These are phyloP conservation scores for Wasmannia auropunctata DNA, from an alignment of 1,140 invertebrate genomes.

Conservation along the genomic window DNA sequence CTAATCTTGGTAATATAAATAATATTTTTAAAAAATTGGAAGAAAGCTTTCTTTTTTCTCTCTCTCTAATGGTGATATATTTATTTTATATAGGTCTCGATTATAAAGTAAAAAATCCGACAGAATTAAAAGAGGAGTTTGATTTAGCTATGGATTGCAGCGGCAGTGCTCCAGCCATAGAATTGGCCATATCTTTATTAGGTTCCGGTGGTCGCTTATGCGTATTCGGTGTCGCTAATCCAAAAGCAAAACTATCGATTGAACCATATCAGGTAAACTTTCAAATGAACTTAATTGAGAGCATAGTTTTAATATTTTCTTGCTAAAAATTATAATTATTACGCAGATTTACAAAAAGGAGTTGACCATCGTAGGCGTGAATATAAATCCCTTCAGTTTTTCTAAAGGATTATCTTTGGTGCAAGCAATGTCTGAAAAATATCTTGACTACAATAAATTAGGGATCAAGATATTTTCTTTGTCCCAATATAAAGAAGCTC, in stretches of 20 bases:
- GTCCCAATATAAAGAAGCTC: conserved; percentile 86
- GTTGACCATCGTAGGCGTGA: conserved; percentile 87
- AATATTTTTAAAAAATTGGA: background rate
- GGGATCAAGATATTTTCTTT: conserved; percentile 88
- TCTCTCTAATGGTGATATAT: background rate
- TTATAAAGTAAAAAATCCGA: conserved; percentile 86
- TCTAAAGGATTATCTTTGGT: conserved; percentile 87
- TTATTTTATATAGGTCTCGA: conserved; percentile 85
- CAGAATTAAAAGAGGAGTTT: conserved; percentile 86
- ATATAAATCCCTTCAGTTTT: conserved; percentile 89
- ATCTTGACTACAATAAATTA: conserved; percentile 88
- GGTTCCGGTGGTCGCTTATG: conserved; percentile 85
- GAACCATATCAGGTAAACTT: conserved; percentile 78
- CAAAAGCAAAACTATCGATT: conserved; percentile 82
- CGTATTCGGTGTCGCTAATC: conserved; percentile 86
- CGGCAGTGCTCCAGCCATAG: conserved; percentile 87
- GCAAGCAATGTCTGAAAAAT: conserved; percentile 87
- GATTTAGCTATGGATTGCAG: conserved; percentile 90
- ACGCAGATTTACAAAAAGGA: conserved; percentile 88
- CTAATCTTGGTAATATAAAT: conserved; percentile 86
- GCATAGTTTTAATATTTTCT: background rate
- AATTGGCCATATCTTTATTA: conserved; percentile 84
- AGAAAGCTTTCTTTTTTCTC: background rate
- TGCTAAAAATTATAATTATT: conserved; percentile 42
- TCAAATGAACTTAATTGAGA: background rate